Evolutionary conservation across 2,888 invertebrate species (phyloP).

Genomic region (Drosophila nigricruria): DNA sequence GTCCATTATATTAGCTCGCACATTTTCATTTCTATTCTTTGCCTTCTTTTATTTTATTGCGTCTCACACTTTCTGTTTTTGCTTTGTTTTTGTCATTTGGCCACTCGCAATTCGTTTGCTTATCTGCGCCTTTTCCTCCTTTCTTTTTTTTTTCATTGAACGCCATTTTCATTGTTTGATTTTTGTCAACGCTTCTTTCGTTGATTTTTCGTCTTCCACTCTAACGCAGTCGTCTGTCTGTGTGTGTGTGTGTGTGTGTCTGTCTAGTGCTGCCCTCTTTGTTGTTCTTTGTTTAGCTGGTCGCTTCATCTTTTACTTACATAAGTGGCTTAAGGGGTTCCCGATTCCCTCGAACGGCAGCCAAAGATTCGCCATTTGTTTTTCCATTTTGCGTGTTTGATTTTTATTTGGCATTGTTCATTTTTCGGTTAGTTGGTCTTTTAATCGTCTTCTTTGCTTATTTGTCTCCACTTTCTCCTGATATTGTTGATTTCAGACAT

Average conservation of each 20-base stretch:
- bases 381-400: slow-evolving; percentile 71
- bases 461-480: slow-evolving; percentile 26
- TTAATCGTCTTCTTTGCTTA: slow-evolving; percentile 66
- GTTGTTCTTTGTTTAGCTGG: slow-evolving; percentile 56
- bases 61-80: slow-evolving; percentile 42
- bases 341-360: neutral
- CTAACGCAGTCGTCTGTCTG: neutral
- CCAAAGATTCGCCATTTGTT: slow-evolving; percentile 54
- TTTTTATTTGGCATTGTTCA: slow-evolving; percentile 75
- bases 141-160: slow-evolving; percentile 62
- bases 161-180: slow-evolving; percentile 73
- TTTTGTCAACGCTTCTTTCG: slow-evolving; percentile 72
- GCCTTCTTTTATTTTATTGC: slow-evolving; percentile 57
- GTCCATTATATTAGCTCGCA: slow-evolving; percentile 65
- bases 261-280: slow-evolving; percentile 44
- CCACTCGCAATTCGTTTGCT: slow-evolving; percentile 50
- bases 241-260: slow-evolving; percentile 2
- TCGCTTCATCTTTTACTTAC: slow-evolving; percentile 65
- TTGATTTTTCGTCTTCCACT: slow-evolving; percentile 17
- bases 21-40: slow-evolving; percentile 42
- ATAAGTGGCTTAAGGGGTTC: slow-evolving; percentile 57
- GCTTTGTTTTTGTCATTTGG: slow-evolving; percentile 62
- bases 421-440: slow-evolving; percentile 78
- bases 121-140: slow-evolving; percentile 51
- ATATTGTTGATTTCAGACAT: slow-evolving; percentile 19